phyloP scores from a whole-genome alignment of 2,113 vertebrate species.

The Ibidorhyncha struthersii region DNA sequence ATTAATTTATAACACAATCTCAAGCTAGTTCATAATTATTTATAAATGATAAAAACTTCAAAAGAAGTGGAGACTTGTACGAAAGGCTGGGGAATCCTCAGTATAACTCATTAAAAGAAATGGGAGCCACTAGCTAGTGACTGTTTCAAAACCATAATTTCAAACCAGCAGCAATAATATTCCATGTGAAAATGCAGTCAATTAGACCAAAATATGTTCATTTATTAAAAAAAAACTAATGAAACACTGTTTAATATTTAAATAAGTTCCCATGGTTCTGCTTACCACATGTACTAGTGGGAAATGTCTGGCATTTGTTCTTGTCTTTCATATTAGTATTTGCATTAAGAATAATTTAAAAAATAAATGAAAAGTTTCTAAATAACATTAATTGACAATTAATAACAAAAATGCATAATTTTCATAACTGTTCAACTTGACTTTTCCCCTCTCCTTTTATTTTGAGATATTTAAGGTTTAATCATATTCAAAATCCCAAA shows the following conservation, averaged over 20 bases:
- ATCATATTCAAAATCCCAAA: neutral
- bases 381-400: neutral
- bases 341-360: neutral
- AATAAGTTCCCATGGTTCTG: neutral
- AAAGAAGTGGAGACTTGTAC: neutral
- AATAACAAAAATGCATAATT: neutral
- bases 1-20: neutral
- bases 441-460: neutral
- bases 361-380: neutral
- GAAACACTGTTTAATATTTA: neutral
- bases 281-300: neutral
- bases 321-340: neutral
- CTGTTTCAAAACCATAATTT: neutral
- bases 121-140: neutral
- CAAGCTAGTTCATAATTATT: neutral
- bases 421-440: neutral
- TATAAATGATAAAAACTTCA: neutral
- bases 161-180: neutral
- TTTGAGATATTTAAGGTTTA: neutral
- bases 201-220: neutral
- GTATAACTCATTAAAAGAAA: neutral
- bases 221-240: neutral
- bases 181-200: neutral
- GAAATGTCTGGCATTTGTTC: neutral
- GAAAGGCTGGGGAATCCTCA: neutral